Evolutionary conservation across 2,888 invertebrate genomes (phyloP).

Genomic region (Sarcophaga carnaria): DNA sequence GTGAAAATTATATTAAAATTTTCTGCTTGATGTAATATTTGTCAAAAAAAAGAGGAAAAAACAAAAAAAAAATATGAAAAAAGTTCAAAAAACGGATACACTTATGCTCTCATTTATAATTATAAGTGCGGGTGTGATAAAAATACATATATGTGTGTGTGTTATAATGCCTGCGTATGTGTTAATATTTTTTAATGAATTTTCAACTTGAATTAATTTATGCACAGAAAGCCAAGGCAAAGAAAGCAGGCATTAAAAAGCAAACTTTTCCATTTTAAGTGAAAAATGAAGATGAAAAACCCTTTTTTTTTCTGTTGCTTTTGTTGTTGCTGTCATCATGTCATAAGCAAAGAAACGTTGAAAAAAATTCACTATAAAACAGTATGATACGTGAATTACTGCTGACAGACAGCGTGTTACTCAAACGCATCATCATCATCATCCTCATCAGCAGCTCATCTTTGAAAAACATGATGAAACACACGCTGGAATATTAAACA

Average conservation of each 20-base stretch:
- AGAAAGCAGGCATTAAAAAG: constrained; percentile 51
- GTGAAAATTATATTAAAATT: constrained; percentile 81
- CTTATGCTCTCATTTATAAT: constrained; percentile 60
- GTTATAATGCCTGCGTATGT: constrained; percentile 71
- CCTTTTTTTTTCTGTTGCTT: constrained; percentile 4
- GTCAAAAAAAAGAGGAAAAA: constrained; percentile 71
- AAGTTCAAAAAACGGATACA: constrained; percentile 65
- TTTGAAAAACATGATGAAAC: constrained; percentile 18
- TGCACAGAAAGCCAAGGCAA: constrained; percentile 48
- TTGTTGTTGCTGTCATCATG: constrained; percentile 56
- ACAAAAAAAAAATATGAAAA: constrained; percentile 71
- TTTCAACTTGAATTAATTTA: constrained; percentile 77
- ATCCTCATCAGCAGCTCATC: background rate
- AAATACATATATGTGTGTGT: background rate
- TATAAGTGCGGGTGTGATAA: background rate
- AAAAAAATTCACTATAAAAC: background rate
- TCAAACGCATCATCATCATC: too few relatives aligned
- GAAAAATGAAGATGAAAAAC: constrained; percentile 40
- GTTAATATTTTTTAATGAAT: constrained; percentile 75
- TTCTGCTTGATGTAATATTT: constrained; percentile 80
- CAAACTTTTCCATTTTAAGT: constrained; percentile 50
- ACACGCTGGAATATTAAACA: background rate
- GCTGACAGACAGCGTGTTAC: background rate
- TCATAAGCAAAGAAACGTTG: constrained; percentile 43
- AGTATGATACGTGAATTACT: constrained; percentile 28